Evolutionary conservation across 2,888 invertebrate species (phyloP), one percentile per base, ranked within the genome.

Genomic region (Folsomia candida): DNA sequence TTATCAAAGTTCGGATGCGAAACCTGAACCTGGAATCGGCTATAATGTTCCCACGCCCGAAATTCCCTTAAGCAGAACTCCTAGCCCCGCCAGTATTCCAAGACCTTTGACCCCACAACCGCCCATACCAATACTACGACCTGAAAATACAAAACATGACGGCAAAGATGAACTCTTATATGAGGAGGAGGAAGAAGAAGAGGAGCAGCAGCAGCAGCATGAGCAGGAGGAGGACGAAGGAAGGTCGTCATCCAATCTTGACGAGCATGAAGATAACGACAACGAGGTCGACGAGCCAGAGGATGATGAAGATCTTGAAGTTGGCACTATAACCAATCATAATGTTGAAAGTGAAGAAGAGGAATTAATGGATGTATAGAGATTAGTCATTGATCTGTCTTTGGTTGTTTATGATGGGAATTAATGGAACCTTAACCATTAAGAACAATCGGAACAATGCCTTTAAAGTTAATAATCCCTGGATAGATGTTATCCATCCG

Each of bases 341-440:
- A 79, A 84, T 82, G 76, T 82, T 77, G 78, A 77, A 86, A 85
- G 78, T 87, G 86, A 87, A 81, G 87, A 87, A 82, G 87, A 88
- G 77, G 86, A 84, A 79, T 81, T 82, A 14, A 84, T 79, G 82
- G 85, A 75, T 61, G 82, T 76, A 51, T 73, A 63, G 67, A 63
- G 65, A 26, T 22, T 22, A n/a, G 67, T 60, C 37, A 24, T 51
- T 47, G 18, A 66, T 29, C 2, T 67, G 67, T 27, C 60, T 29
- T 24, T 4, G 4, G 14, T 37, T 27, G 26, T 59, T 51, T 26
- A 24, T n/a, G 20, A 24, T 27, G 59, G 67, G 67, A 37, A 18
- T 22, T 54, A 18, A 28, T 54, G 28, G 28, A n/a, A n/a, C n/a
- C n/a, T n/a, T n/a, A n/a, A n/a, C n/a, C n/a, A n/a, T n/a, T n/a